These are phyloP conservation scores for Neuroterus valhalla DNA, from an alignment of 1,140 invertebrate genomes.

Conservation along the genomic window DNA sequence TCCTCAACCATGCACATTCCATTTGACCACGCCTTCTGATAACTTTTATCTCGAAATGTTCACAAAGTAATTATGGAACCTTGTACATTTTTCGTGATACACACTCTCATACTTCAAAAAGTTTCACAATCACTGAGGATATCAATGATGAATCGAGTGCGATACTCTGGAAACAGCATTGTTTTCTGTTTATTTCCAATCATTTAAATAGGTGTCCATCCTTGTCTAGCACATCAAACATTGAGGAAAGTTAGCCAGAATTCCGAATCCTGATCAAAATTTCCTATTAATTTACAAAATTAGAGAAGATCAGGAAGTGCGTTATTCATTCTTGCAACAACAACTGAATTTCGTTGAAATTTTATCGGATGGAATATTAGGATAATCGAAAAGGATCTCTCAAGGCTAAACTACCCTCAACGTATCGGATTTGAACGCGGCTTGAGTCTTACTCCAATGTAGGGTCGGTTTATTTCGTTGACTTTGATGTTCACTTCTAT, in stretches of 20 bases:
- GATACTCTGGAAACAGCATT: no score
- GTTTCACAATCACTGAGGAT: no score
- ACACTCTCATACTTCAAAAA: no score
- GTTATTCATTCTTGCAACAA: not conserved
- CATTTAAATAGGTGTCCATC: conserved; percentile 6
- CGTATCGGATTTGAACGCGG: conserved; percentile 4
- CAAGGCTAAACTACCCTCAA: conserved; percentile 5
- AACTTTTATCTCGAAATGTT: no score
- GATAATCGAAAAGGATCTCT: conserved; percentile 13
- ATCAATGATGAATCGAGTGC: no score
- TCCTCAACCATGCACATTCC: no score
- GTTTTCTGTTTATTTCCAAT: no score
- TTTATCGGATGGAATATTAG: not conserved
- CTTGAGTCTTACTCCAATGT: not conserved
- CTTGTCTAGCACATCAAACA: not conserved
- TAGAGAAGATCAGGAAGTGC: not conserved
- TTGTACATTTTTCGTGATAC: no score
- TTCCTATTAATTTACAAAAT: not conserved
- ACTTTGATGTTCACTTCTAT: not conserved
- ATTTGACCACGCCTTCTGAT: no score
- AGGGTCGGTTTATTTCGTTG: conserved; percentile 2
- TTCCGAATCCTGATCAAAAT: no score
- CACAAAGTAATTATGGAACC: no score
- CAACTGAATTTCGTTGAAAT: not conserved
- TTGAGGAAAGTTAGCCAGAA: no score